Conservation (phyloP, 2,113 vertebrate species). For the Elephantulus edwardii region DNA sequence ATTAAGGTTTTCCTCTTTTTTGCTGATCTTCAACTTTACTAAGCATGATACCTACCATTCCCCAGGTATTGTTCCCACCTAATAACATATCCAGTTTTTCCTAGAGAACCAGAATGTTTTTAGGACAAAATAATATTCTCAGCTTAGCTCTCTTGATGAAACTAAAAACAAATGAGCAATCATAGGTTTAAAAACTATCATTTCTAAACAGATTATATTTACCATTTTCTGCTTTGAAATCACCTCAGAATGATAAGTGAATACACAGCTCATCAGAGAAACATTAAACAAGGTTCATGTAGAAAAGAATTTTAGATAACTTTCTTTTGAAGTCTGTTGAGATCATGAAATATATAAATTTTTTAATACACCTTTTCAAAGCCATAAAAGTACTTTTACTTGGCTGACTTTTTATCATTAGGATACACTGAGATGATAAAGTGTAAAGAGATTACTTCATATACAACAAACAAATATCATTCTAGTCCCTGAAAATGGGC, state of each 20-base stretch:
- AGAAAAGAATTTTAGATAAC: constrained; percentile 51
- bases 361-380: constrained; percentile 64
- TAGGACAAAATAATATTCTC: constrained; percentile 15
- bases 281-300: neutral
- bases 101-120: neutral
- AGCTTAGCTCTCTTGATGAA: constrained; percentile 1
- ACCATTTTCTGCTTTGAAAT: constrained; percentile 8
- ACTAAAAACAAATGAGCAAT: constrained; percentile 35
- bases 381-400: constrained; percentile 67
- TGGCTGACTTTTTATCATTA: constrained; percentile 58
- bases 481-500: constrained; percentile 24
- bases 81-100: no score
- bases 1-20: no score
- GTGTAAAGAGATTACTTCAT: constrained; percentile 59
- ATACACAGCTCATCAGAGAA: neutral
- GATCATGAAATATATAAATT: constrained; percentile 60
- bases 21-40: no score
- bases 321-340: constrained; percentile 61
- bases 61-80: no score
- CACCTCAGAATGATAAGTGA: constrained; percentile 45
- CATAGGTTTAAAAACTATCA: neutral
- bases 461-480: constrained; percentile 47
- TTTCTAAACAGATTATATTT: constrained; percentile 35
- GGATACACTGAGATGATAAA: constrained; percentile 44
- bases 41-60: no score